A percentile compares a stretch with the other conserved stretches of the same genome.
Conservation (phyloP, 2,113 vertebrate species). For the Rhadina sibilatrix region DNA sequence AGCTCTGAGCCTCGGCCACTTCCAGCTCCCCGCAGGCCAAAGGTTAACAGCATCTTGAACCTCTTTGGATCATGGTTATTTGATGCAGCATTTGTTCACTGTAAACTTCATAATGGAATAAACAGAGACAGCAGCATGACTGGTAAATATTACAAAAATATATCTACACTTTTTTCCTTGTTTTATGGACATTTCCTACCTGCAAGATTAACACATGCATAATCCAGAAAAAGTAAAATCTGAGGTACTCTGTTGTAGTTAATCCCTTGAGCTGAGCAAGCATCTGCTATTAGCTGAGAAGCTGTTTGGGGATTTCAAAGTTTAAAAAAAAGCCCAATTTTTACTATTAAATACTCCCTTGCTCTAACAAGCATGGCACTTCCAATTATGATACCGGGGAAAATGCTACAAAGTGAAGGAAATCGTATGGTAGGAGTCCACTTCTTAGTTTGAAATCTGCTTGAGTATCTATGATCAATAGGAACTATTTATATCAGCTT, state of each 20-base stretch:
- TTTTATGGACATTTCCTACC: conserved; percentile 78
- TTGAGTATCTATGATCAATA: neutral
- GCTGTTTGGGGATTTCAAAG: conserved; percentile 11
- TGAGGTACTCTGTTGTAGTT: conserved; percentile 55
- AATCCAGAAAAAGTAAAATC: neutral
- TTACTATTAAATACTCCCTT: neutral
- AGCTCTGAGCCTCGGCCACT: conserved; percentile 90
- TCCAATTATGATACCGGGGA: conserved; percentile 30
- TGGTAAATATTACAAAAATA: conserved; percentile 81
- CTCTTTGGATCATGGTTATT: conserved; percentile 97
- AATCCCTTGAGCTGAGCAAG: conserved; percentile 64
- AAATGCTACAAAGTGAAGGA: neutral
- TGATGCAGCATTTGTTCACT: conserved; percentile 93
- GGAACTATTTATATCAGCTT: neutral
- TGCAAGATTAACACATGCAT: conserved; percentile 78
- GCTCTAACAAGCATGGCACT: conserved; percentile 27
- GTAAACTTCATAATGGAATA: conserved; percentile 94
- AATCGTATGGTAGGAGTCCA: neutral
- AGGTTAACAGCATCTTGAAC: conserved; percentile 98
- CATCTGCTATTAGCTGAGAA: neutral
- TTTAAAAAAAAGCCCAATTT: neutral
- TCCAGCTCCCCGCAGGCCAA: conserved; percentile 89
- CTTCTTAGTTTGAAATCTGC: neutral
- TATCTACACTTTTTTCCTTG: neutral
- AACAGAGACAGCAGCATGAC: conserved; percentile 96